phyloP scores from a whole-genome alignment of 2,888 invertebrate genomes.

The Leptura quadrifasciata region DNA sequence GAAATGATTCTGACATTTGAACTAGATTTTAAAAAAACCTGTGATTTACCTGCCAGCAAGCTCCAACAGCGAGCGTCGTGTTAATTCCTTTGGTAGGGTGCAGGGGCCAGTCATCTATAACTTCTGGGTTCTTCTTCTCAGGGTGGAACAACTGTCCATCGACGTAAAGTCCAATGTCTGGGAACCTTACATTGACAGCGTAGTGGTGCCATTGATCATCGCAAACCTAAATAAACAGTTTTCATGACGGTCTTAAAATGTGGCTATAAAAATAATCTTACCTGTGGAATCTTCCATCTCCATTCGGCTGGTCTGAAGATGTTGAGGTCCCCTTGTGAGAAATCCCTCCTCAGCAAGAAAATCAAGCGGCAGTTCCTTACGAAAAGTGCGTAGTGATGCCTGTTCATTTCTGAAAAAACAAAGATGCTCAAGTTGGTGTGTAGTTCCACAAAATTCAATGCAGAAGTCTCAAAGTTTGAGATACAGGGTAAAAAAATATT shows the following conservation, averaged over 20 bases:
- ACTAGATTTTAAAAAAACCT: neutral
- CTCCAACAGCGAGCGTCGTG: slow-evolving; percentile 95
- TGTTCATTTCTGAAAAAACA: slow-evolving; percentile 90
- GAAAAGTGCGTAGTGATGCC: slow-evolving; percentile 98
- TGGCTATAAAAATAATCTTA: slow-evolving; percentile 67
- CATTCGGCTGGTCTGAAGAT: slow-evolving; percentile 98
- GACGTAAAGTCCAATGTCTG: slow-evolving; percentile 90
- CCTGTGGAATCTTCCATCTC: slow-evolving; percentile 97
- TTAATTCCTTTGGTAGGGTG: slow-evolving; percentile 96
- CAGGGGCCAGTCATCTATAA: slow-evolving; percentile 99
- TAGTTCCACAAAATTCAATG: no score
- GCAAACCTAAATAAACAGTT: slow-evolving; percentile 80
- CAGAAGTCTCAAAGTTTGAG: no score
- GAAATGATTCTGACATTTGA: neutral
- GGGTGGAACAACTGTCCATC: slow-evolving; percentile 85
- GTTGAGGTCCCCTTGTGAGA: slow-evolving; percentile 93
- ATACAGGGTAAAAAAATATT: no score
- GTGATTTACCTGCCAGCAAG: slow-evolving; percentile 94
- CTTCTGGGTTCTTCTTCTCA: slow-evolving; percentile 91
- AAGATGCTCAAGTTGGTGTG: neutral
- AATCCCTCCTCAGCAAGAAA: slow-evolving; percentile 90
- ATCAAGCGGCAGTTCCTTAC: slow-evolving; percentile 98
- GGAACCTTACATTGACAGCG: slow-evolving; percentile 94
- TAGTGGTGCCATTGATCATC: slow-evolving; percentile 99
- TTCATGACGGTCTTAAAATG: neutral